Base-by-base conservation (phyloP, 2,113 vertebrate species). In the Raja brachyura region DNA sequence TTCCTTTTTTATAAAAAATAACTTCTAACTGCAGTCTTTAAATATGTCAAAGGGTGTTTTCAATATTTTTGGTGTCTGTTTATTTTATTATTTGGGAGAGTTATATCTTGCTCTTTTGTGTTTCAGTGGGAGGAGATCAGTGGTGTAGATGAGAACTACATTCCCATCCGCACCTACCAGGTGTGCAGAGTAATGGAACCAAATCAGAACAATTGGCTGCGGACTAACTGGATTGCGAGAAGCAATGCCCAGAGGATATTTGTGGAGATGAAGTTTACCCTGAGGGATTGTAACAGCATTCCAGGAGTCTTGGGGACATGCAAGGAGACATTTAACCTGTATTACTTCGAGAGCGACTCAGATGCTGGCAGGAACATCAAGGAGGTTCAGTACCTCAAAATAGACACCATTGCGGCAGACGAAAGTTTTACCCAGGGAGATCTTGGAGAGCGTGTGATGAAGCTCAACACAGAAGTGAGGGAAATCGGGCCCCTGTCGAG, bases 271-370 rank as follows among this genome's bases (percentile, higher is more conserved):
- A 99, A 99, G 96, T 99, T 99, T 97, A 99, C 99, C 94, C 96
- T 99, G 97, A 98, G 99, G 97, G 99, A 99, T 98, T 99, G 99
- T 97, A 99, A 99, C 96, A 99, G 99, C 96, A 97, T 99, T 96
- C 99, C 99, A 93, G 98, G 98, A 93, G 98, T 99, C 95, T 97
- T 99, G 96, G 98, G 99, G 94, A 98, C 98, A 93, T 99, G 99
- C 97, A 99, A 99, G 96, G 99, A 99, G 97, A 99, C 99, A 54
- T 99, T 99, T 98, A 99, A 99, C 97, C 96, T 99, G 95, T 98
- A 99, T 95, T 99, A 99, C 97, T 98, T 99, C 96, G 99, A 99
- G 96, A 98, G 98, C 81, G 99, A 99, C 95, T 98, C 98, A 9
- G 98, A 99, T 96, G 96, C 97, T 95, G 98, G 98, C 96, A 96